These are phyloP conservation scores for Esox niger DNA, from an alignment of 2,113 vertebrate species.

Conservation along the genomic window DNA sequence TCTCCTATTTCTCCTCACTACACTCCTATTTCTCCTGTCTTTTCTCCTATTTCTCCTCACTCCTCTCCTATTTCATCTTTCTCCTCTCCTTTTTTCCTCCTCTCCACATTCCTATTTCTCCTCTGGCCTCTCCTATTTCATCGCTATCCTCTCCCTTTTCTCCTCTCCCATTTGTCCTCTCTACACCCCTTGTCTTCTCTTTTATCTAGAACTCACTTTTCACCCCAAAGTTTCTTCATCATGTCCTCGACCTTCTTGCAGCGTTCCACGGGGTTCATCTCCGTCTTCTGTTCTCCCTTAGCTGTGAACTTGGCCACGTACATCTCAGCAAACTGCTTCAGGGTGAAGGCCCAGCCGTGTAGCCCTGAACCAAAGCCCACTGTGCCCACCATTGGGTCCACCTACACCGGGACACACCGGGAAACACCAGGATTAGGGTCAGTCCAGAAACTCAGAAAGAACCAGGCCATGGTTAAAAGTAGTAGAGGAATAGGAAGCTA, in stretches of 20 bases:
- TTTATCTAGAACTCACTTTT: constrained; percentile 33
- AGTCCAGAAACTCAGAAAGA: too few species aligned
- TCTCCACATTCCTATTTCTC: not conserved
- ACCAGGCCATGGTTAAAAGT: too few species aligned
- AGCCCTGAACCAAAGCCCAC: constrained; percentile 61
- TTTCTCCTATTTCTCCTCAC: too few species aligned
- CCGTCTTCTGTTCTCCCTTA: constrained; percentile 60
- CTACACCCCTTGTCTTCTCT: not conserved
- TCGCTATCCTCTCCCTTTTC: not conserved
- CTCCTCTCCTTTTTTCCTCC: too few species aligned
- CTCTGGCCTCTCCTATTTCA: not conserved
- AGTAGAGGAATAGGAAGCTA: too few species aligned
- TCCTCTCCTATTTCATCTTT: too few species aligned
- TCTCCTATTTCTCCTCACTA: too few species aligned
- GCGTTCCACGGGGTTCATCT: constrained; percentile 17
- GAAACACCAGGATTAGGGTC: too few species aligned
- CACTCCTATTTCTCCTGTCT: too few species aligned
- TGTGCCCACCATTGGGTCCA: constrained; percentile 49
- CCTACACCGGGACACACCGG: constrained; percentile 27
- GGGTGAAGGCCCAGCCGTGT: constrained; percentile 61
- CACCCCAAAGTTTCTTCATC: constrained; percentile 55
- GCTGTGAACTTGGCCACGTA: constrained; percentile 57
- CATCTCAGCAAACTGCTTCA: constrained; percentile 67
- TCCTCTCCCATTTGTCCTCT: not conserved
- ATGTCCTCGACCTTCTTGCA: constrained; percentile 46